Evolutionary conservation across 2,113 vertebrate species (phyloP), one percentile per base, ranked within the genome.

Genomic region (Microcebus murinus): DNA sequence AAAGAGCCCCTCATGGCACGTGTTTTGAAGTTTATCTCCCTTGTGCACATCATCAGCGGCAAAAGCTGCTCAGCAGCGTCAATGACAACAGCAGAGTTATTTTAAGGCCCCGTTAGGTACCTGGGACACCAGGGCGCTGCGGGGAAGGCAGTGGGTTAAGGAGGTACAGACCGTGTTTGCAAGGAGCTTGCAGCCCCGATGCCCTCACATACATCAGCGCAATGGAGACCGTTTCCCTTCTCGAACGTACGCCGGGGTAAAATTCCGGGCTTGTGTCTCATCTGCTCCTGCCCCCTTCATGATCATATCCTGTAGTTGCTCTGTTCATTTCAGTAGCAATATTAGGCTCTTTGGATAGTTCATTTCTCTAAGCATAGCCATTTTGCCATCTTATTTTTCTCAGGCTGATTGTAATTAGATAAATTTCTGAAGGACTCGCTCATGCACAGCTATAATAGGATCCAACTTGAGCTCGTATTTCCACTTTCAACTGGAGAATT

Each of bases 251-350:
- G 0, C 17, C 4, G 21, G 9, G 29, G 27, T 7, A 14, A 81
- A 65, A 36, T 5, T 17, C 17, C 17, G 42, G 8, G 42, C 73
- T 48, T 48, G 7, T 1, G 73, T 3, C 27, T 48, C 50, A 18
- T 4, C 2, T 6, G 1, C 42, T 17, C 36, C n/a, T 55, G 10
- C 21, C 57, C 8, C 34, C 61, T 61, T 48, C 59, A 2, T 70
- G 14, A 27, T 45, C 14, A 0, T 8, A 50, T 29, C 50, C 25
- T 1, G 23, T 0, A 1, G 6, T 4, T 8, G 20, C 59, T 23
- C 36, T 17, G 0, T 10, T 42, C 42, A 10, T 23, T 80, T 73
- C 52, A n/a, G 1, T 0, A 10, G 61, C 42, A 13, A 2, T 25
- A 12, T 10, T 31, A 23, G 20, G 25, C 34, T 91, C 59, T 23